Conservation (phyloP, 1,140 invertebrate species). For the Heliconius congener region DNA sequence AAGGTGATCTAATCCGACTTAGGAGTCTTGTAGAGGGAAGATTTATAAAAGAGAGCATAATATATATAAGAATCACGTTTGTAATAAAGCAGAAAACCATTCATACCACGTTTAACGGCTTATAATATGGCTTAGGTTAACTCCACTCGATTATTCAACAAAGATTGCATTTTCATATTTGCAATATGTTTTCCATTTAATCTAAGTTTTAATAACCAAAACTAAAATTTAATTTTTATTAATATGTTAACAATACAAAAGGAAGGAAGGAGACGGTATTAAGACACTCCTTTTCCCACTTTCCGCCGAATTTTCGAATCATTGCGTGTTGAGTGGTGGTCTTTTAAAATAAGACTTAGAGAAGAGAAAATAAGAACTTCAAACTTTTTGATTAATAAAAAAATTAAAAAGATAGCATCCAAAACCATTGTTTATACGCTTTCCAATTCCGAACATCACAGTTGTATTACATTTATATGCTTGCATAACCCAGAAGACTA, state of each 20-base stretch:
- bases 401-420: neutral
- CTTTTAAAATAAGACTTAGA: too few relatives aligned
- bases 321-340: too few relatives aligned
- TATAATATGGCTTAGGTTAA: conserved; percentile 56
- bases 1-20: conserved; percentile 66
- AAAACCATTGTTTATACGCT: neutral
- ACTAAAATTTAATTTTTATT: neutral
- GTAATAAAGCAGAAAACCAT: conserved; percentile 73
- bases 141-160: conserved; percentile 54
- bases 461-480: neutral
- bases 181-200: neutral
- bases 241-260: neutral
- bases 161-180: conserved; percentile 10
- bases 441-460: neutral
- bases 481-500: neutral
- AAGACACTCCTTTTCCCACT: too few relatives aligned
- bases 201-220: neutral
- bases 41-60: conserved; percentile 58
- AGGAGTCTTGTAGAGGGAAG: conserved; percentile 52
- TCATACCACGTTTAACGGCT: conserved; percentile 72
- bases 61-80: conserved; percentile 81
- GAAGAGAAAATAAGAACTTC: too few relatives aligned
- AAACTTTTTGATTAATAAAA: too few relatives aligned
- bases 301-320: too few relatives aligned
- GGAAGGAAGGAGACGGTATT: too few relatives aligned